Evolutionary conservation across 2,888 invertebrate species (phyloP), one percentile per base, ranked within the genome.

Genomic region (Folsomia manolachei): DNA sequence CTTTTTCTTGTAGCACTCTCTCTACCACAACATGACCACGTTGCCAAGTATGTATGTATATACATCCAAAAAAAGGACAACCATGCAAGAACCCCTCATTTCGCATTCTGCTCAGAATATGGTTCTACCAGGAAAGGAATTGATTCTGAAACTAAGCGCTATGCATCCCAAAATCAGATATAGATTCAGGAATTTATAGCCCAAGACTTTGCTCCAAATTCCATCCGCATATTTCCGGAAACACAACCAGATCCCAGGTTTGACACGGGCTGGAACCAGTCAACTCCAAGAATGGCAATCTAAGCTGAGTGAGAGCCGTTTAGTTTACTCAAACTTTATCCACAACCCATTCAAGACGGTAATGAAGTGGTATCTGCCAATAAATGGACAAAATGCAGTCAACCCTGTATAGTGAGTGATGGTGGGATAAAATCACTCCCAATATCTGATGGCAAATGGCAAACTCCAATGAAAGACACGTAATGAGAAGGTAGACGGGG

Each of bases 41-140:
- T 14, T 9, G 39, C 7, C 39, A 39, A 39, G 39, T 39, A 14
- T 4, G 7, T 56, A 56, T 56, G 19, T n/a, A n/a, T n/a, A n/a
- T n/a, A n/a, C n/a, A n/a, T n/a, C n/a, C n/a, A n/a, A n/a, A 19
- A 56, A 56, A 56, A 21, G 56, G 56, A 56, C 56, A 56, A n/a
- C n/a, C n/a, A n/a, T n/a, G n/a, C n/a, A n/a, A n/a, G 56, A 21
- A 21, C 7, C 18, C n/a, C 21, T 56, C 56, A 56, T 56, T 56
- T 56, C 19, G 56, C 56, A 56, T 56, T 56, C 56, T 56, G 18
- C 56, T 56, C 56, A 56, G 56, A 56, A 56, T 56, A 56, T 56
- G 18, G 11, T 39, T 39, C 39, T 14, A 39, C n/a, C 51, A 51
- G 18, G 51, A 56, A 21, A 56, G 56, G 56, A 21, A 56, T 56